phyloP scores from a whole-genome alignment of 2,797 vertebrate species.

The Okamejei kenojei region DNA sequence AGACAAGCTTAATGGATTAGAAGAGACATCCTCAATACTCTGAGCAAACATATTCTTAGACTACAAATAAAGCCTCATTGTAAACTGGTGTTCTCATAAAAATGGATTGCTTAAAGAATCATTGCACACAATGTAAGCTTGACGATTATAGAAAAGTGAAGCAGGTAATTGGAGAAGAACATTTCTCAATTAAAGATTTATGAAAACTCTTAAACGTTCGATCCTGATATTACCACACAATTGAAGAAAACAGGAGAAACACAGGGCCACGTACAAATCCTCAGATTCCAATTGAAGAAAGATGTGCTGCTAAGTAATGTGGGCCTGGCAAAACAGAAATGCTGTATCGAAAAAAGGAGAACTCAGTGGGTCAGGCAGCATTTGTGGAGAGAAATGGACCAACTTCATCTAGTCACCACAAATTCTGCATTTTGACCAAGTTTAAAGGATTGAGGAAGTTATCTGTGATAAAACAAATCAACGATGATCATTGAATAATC shows the following conservation, averaged over 20 bases:
- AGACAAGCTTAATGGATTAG: conserved; percentile 25
- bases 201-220: not conserved
- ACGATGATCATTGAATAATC: not conserved
- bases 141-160: not conserved
- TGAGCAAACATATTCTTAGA: not conserved
- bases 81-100: not conserved
- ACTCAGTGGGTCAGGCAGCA: too few relatives aligned
- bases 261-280: not conserved
- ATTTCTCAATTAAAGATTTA: not conserved
- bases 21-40: too few relatives aligned
- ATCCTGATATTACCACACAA: not conserved
- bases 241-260: not conserved
- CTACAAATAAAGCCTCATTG: not conserved
- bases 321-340: not conserved
- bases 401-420: too few relatives aligned
- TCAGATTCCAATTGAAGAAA: not conserved
- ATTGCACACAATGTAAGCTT: not conserved
- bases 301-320: not conserved
- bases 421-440: too few relatives aligned
- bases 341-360: not conserved
- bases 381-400: too few relatives aligned
- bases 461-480: not conserved
- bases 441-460: not conserved
- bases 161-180: not conserved
- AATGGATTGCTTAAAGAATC: not conserved